These are phyloP conservation scores for Rhyzopertha dominica DNA, from an alignment of 1,140 invertebrate genomes.

Conservation along the genomic window DNA sequence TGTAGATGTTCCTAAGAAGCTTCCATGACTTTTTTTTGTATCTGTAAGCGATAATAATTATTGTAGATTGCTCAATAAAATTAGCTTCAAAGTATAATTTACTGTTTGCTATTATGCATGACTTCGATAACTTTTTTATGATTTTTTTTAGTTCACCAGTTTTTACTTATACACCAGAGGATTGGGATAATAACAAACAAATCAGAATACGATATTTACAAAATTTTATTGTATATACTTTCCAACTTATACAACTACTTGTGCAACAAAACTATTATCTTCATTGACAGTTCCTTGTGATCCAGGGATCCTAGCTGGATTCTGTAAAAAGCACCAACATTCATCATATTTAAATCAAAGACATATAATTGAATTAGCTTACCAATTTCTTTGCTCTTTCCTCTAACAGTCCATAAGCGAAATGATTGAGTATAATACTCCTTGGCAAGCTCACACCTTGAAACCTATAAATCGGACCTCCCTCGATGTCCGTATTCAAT, in stretches of 20 bases:
- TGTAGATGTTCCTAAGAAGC: no score
- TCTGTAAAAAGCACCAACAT: constrained; percentile 33
- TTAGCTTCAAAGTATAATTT: no score
- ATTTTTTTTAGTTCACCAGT: no score
- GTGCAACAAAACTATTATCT: constrained; percentile 41
- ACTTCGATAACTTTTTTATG: no score
- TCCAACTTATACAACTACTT: constrained; percentile 26
- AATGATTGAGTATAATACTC: constrained; percentile 73
- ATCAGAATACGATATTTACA: no score
- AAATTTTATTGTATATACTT: no score
- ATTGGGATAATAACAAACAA: no score
- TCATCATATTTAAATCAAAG: constrained; percentile 5
- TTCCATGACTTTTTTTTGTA: no score
- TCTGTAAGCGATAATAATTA: no score
- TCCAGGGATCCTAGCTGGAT: constrained; percentile 39
- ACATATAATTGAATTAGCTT: constrained; percentile 29
- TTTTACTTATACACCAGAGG: no score
- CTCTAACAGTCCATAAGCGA: constrained; percentile 71
- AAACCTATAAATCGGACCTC: constrained; percentile 69
- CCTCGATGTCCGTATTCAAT: constrained; percentile 53
- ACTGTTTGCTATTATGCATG: no score
- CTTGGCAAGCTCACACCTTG: constrained; percentile 84
- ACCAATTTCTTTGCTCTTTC: constrained; percentile 70
- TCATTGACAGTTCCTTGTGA: constrained; percentile 34
- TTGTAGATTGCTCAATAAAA: no score